Evolutionary conservation across 2,797 vertebrate species (phyloP), one percentile per base, ranked within the genome.

Genomic region (Helicolenus hilgendorfi): DNA sequence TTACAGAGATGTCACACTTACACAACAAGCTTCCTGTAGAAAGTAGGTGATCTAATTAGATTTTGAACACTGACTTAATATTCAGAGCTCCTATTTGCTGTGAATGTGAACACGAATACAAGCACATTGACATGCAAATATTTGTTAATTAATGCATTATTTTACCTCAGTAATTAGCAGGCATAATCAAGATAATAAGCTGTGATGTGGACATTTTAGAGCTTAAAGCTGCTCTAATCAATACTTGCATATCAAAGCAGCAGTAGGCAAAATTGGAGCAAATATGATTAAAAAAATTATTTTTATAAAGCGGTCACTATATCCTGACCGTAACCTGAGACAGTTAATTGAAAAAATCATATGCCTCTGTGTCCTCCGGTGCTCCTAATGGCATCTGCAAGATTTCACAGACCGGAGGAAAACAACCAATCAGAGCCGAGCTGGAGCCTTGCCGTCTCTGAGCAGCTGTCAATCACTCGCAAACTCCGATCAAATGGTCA

Each of bases 131-230:
- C 64, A 74, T 77, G 62, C 8, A 82, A 73, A 69, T 81, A 10
- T 53, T 26, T 78, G 56, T 74, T 58, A 62, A 81, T 81, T 11
- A 29, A 85, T 31, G 29, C 24, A 60, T 53, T 65, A 14, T 36
- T 60, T 77, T 31, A 3, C 26, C 13, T 27, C 8, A 11, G 24
- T 67, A 60, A 62, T 68, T 77, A 31, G 18, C 31, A 72, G 60
- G 14, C 5, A 55, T 53, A 77, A 38, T 49, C 58, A 59, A 63
- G 27, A 22, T 11, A 7, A 15, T 26, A 58, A 65, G 6, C 55
- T 69, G 38, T 18, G 22, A 62, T 26, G 63, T 68, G 55, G 24
- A 41, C 11, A 15, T 62, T 36, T 15, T 20, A 58, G 35, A 45
- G 15, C 27, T 22, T 26, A 58, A 15, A 59, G 62, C 71, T 67